phyloP scores from a whole-genome alignment of 1,140 invertebrate species.

The Drosophila pruinosa region DNA sequence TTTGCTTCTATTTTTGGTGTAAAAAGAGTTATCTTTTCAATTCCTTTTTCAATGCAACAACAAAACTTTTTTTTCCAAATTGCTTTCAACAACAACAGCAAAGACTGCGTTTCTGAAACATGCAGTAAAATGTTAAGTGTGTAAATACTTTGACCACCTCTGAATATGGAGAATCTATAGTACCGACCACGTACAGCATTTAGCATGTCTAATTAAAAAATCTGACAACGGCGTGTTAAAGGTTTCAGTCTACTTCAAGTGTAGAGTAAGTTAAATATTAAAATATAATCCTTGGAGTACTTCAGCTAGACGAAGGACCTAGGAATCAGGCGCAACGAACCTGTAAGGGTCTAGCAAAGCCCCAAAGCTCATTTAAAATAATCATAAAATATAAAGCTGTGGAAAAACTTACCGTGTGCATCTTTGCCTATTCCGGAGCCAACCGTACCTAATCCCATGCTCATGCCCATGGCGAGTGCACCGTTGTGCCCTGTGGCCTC shows the following conservation, averaged over 20 bases:
- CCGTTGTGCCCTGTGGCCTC: conserved; percentile 22
- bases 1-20: no score
- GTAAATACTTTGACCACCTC: no score
- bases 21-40: no score
- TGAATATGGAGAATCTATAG: conserved; percentile 23
- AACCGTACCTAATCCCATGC: conserved; percentile 9
- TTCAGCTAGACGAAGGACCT: background rate
- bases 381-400: conserved; percentile 53
- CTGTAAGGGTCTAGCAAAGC: background rate
- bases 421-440: conserved; percentile 59
- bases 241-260: conserved; percentile 38
- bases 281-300: conserved; percentile 73
- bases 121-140: no score
- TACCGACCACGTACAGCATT: conserved; percentile 20
- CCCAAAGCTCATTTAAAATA: conserved; percentile 60
- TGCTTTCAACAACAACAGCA: no score
- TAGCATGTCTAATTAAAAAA: background rate
- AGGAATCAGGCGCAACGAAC: conserved; percentile 10
- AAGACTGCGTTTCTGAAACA: no score
- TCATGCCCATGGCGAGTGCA: conserved; percentile 19
- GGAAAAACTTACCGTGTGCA: conserved; percentile 76
- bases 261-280: conserved; percentile 74
- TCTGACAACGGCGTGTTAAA: conserved; percentile 60
- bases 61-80: no score
- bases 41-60: no score